A percentile compares a stretch with the other conserved stretches of the same genome.
Evolutionary conservation across 1,140 invertebrate species (phyloP).

Genomic region (Scaptomyza hsui): DNA sequence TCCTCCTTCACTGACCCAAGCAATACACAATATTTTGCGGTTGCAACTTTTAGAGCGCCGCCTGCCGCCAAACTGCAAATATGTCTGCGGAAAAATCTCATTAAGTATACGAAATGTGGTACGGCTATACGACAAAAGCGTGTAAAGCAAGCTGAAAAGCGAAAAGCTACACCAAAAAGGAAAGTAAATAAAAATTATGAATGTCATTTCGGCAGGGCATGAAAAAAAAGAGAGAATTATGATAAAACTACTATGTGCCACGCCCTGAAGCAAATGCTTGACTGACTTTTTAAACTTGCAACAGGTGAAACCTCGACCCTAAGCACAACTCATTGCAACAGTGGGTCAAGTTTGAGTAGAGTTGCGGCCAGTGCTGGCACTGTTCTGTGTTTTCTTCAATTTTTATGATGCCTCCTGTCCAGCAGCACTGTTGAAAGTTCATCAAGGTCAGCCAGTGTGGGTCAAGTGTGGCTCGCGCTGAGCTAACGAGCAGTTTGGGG

Average conservation of each 20-base stretch:
- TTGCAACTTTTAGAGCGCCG: constrained; percentile 57
- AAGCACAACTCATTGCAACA: constrained; percentile 17
- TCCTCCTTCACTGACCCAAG: neutral
- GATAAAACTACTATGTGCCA: constrained; percentile 3
- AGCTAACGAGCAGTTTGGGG: constrained; percentile 63
- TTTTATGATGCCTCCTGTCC: constrained; percentile 4
- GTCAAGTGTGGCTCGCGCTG: constrained; percentile 24
- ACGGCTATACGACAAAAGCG: constrained; percentile 52
- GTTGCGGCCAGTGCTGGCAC: constrained; percentile 5
- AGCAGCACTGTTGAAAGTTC: constrained; percentile 43
- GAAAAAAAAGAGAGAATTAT: constrained; percentile 24
- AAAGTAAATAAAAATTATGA: constrained; percentile 79
- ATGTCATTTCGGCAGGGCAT: constrained; percentile 52
- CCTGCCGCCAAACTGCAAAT: constrained; percentile 67
- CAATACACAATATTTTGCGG: constrained; percentile 66
- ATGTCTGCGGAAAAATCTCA: constrained; percentile 77
- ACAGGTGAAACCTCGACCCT: constrained; percentile 56
- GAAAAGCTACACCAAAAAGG: constrained; percentile 41
- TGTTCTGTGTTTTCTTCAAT: neutral
- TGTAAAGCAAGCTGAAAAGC: constrained; percentile 25
- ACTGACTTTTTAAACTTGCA: constrained; percentile 33
- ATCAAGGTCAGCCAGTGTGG: constrained; percentile 25
- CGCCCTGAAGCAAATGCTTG: constrained; percentile 21
- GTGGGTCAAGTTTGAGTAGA: constrained; percentile 58
- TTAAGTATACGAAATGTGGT: constrained; percentile 72